A percentile compares a stretch with the other conserved stretches of the same genome.
Conservation (phyloP, 2,113 vertebrate genomes). For the Kryptolebias marmoratus region DNA sequence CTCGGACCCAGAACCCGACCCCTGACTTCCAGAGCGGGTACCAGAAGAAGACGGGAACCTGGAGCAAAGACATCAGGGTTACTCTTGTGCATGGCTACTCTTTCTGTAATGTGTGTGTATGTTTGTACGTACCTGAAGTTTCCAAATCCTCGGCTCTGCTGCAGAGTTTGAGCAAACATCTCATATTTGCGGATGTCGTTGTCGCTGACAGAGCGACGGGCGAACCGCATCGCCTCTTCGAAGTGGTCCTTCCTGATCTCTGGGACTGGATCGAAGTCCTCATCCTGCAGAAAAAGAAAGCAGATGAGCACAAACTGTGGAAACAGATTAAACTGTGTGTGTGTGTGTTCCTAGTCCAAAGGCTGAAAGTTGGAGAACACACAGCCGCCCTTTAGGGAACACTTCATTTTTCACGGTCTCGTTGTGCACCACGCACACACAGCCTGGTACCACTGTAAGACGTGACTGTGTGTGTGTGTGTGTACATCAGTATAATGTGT, state of each 20-base stretch:
- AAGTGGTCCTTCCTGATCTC: constrained; percentile 98
- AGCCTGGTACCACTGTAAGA: constrained; percentile 41
- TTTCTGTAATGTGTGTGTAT: constrained; percentile 65
- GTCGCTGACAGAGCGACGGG: constrained; percentile 96
- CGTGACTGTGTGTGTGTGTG: constrained; percentile 9
- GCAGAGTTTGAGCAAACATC: constrained; percentile 99
- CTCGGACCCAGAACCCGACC: constrained; percentile 54
- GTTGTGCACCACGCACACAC: constrained; percentile 42
- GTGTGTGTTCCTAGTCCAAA: constrained; percentile 66
- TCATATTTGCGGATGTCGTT: constrained; percentile 99
- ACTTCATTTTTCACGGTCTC: constrained; percentile 49
- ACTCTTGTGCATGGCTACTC: constrained; percentile 65
- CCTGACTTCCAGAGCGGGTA: constrained; percentile 58
- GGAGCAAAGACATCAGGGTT: background rate
- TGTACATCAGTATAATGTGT: background rate
- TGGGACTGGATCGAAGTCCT: constrained; percentile 92
- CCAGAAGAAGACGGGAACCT: constrained; percentile 80
- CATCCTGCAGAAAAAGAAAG: constrained; percentile 79
- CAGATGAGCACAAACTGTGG: background rate
- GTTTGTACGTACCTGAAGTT: constrained; percentile 89
- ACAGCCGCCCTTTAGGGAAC: constrained; percentile 65
- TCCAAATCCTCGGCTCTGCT: constrained; percentile 98
- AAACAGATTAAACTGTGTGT: background rate
- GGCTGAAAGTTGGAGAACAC: constrained; percentile 52
- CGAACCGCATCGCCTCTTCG: constrained; percentile 96